Evolutionary conservation across 1,140 invertebrate genomes (phyloP).

Genomic region (Drosophila orosa): DNA sequence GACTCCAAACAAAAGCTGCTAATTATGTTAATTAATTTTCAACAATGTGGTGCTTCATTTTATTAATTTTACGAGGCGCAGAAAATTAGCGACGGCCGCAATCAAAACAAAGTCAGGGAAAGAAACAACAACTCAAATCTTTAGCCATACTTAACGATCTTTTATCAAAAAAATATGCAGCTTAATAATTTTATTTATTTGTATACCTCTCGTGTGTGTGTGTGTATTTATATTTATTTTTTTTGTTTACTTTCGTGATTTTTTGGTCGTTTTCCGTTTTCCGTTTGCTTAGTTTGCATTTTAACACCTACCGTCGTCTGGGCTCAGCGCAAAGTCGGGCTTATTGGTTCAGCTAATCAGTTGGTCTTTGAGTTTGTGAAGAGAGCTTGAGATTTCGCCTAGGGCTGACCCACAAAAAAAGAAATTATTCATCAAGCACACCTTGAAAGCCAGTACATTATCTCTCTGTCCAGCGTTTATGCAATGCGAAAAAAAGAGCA

Average conservation of each 20-base stretch:
- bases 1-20: slow-evolving; percentile 56
- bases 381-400: slow-evolving; percentile 18
- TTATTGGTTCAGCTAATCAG: slow-evolving; percentile 2
- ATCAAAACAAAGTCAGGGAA: slow-evolving; percentile 26
- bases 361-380: slow-evolving; percentile 1
- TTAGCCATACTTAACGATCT: slow-evolving; percentile 37
- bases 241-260: slow-evolving; percentile 39
- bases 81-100: slow-evolving; percentile 69
- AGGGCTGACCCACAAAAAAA: neutral
- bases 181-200: slow-evolving; percentile 32
- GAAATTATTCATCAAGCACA: slow-evolving; percentile 40
- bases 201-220: slow-evolving; percentile 9
- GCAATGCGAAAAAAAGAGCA: slow-evolving; percentile 38
- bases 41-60: slow-evolving; percentile 67
- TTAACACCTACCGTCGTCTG: slow-evolving; percentile 54
- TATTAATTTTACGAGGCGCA: slow-evolving; percentile 79
- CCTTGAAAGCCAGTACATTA: slow-evolving; percentile 28
- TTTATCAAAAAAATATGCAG: slow-evolving; percentile 59
- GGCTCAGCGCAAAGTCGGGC: slow-evolving; percentile 1
- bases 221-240: slow-evolving; percentile 3
- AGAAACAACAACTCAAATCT: slow-evolving; percentile 8
- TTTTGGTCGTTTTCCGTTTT: slow-evolving; percentile 35
- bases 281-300: slow-evolving; percentile 73
- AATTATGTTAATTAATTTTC: slow-evolving; percentile 76
- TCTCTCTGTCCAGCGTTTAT: slow-evolving; percentile 21